phyloP scores from a whole-genome alignment of 2,113 vertebrate genomes.

The Geococcyx californianus region DNA sequence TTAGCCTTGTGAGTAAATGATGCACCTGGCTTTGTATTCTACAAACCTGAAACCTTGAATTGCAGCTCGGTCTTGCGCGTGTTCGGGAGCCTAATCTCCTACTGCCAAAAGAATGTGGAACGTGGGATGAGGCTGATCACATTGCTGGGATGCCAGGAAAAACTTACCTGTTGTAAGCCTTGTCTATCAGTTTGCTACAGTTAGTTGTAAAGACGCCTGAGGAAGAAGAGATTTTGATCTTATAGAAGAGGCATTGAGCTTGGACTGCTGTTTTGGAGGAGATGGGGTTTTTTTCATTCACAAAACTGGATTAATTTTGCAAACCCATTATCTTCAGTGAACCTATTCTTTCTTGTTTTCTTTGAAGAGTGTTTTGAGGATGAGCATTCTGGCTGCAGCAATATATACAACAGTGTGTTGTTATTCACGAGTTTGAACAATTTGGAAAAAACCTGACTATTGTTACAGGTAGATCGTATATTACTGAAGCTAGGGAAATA shows the following conservation, averaged over 20 bases:
- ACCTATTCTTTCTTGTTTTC: background rate
- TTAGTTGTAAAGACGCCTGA: background rate
- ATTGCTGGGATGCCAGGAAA: background rate
- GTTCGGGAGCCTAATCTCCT: background rate
- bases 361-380: background rate
- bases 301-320: background rate
- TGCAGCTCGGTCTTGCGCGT: background rate
- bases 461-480: background rate
- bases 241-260: background rate
- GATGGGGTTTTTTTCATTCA: background rate
- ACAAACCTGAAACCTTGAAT: background rate
- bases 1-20: background rate
- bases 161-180: accelerated
- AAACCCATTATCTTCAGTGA: background rate
- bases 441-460: background rate
- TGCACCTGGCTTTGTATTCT: background rate
- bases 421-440: background rate
- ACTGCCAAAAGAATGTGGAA: background rate
- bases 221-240: background rate
- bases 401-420: background rate
- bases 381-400: background rate
- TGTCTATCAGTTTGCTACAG: background rate
- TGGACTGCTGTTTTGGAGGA: background rate
- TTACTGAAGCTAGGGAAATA: background rate
- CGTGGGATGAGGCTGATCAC: background rate